Conservation (phyloP, 2,113 vertebrate genomes). For the Crocuta crocuta region DNA sequence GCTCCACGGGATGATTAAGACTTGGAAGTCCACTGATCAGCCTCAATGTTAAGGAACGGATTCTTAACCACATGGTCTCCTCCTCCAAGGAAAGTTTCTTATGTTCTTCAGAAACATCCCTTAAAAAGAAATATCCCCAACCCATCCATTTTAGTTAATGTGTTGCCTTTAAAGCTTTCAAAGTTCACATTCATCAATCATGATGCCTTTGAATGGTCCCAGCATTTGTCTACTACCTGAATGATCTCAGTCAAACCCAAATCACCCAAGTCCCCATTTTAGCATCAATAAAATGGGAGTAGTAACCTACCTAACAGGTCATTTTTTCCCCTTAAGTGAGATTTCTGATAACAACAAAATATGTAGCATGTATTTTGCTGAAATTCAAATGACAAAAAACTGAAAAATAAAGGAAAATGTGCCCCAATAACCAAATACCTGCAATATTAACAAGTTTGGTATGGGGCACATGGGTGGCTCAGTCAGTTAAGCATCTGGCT, state of each 20-base stretch:
- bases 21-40: slow-evolving; percentile 91
- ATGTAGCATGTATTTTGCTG: not conserved
- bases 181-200: not conserved
- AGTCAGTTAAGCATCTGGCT: too few relatives aligned
- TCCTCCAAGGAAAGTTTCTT: slow-evolving; percentile 93
- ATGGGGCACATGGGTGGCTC: not conserved
- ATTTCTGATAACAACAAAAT: not conserved
- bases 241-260: not conserved
- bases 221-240: not conserved
- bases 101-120: slow-evolving; percentile 93
- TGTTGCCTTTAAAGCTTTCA: slow-evolving; percentile 22
- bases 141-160: not conserved
- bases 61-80: slow-evolving; percentile 93
- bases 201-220: not conserved
- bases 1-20: slow-evolving; percentile 87
- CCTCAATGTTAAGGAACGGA: slow-evolving; percentile 95
- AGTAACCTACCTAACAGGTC: not conserved
- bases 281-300: not conserved
- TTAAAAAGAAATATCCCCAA: slow-evolving; percentile 84
- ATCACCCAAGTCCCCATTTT: not conserved
- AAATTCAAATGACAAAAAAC: not conserved
- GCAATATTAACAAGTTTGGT: not conserved
- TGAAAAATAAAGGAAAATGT: not conserved
- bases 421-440: not conserved
- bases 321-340: not conserved